Evolutionary conservation across 2,888 invertebrate species (phyloP).

Genomic region (Lasius platythorax): DNA sequence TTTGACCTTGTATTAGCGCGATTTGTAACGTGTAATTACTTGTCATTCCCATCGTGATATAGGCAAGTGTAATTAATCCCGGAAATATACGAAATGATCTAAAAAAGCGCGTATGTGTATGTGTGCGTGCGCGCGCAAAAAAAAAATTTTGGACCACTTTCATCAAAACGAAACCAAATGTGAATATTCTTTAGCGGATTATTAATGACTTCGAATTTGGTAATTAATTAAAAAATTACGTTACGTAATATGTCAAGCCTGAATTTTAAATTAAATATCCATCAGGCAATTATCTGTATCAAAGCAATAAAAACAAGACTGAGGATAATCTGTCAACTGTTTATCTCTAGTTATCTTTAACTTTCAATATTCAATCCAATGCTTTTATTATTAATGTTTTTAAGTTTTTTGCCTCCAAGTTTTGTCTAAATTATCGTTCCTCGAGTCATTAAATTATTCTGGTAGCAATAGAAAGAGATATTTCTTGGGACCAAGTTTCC

Average conservation of each 20-base stretch:
- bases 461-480: background rate
- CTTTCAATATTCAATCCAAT: background rate
- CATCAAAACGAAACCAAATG: background rate
- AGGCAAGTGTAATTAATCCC: background rate
- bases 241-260: background rate
- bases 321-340: background rate
- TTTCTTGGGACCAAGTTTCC: background rate
- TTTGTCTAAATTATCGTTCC: background rate
- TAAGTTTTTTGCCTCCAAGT: background rate
- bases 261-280: background rate
- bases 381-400: too few relatives aligned
- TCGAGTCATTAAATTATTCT: background rate
- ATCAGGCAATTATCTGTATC: background rate
- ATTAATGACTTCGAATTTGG: background rate
- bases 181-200: background rate
- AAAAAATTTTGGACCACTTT: background rate
- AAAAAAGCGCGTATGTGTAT: background rate
- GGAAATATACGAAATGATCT: background rate
- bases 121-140: background rate
- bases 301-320: too few relatives aligned
- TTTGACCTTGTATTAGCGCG: background rate
- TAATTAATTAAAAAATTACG: background rate
- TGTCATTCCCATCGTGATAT: background rate
- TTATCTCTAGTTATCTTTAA: background rate
- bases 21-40: background rate